Evolutionary conservation across 1,140 invertebrate genomes (phyloP), one percentile per base, ranked within the genome.

Genomic region (Bombus terrestris): DNA sequence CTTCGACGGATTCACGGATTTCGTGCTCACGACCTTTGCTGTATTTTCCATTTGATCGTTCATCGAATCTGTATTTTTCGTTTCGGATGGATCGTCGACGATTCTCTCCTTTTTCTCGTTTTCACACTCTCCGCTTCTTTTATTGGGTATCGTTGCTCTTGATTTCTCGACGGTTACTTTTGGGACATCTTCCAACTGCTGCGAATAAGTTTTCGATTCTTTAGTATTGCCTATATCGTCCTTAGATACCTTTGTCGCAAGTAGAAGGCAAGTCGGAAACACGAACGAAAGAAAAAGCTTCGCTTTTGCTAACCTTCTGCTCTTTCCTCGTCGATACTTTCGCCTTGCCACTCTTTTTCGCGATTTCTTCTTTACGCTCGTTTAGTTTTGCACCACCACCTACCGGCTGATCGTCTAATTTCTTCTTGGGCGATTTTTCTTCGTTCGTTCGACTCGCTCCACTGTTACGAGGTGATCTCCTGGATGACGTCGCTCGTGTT

Each of bases 61-160:
- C 18, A 2, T 10, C 41, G 15, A 9, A 4, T 32, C 32, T 6
- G 13, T 32, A 35, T 8, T 2, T 1, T 18, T 5, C n/a, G 47
- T 22, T 8, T 0, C 47, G 2, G 47, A 6, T 6, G 47, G 0
- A 6, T 53, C 47, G 47, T 22, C 18, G 47, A 6, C 13, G 25
- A 6, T 15, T 15, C 28, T 13, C 35, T n/a, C 13, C 25, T 3
- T 37, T 9, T 9, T 2, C 32, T 35, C 59, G 59, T 10, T 4
- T 68, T 9, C 9, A 10, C 18, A 3, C 1, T 1, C 37, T 18
- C 2, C 0, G 2, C 15, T 32, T 25, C 66, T 22, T 22, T 3
- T 9, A 6, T 3, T 1, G 18, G 15, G 0, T 2, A 1, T 5
- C 35, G 1, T 22, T 4, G 8, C 8, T 3, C 2, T 4, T 1